phyloP scores from a whole-genome alignment of 2,797 vertebrate genomes.

The Chaetodon trifasciatus region DNA sequence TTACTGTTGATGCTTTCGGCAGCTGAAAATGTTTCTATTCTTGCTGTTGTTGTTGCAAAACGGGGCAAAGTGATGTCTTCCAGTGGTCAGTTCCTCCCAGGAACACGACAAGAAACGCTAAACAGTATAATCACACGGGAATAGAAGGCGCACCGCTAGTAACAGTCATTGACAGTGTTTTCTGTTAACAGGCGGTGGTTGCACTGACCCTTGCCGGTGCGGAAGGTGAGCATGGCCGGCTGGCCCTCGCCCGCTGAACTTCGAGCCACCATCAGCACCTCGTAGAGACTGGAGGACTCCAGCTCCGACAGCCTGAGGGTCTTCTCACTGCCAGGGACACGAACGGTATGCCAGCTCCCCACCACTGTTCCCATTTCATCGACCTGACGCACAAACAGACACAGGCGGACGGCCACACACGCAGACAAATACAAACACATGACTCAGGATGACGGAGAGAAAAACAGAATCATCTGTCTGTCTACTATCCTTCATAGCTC shows the following conservation, averaged over 20 bases:
- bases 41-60: constrained; percentile 16
- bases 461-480: constrained; percentile 49
- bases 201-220: constrained; percentile 94
- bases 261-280: constrained; percentile 97
- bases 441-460: constrained; percentile 42
- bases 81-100: constrained; percentile 16
- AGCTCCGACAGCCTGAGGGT: constrained; percentile 92
- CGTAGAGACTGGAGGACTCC: constrained; percentile 95
- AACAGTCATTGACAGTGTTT: too few species aligned
- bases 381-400: constrained; percentile 82
- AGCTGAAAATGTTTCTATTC: constrained; percentile 33
- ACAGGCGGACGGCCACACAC: constrained; percentile 42
- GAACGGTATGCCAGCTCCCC: constrained; percentile 93
- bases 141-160: too few species aligned
- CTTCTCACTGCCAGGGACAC: constrained; percentile 96
- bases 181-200: background rate
- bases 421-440: constrained; percentile 53
- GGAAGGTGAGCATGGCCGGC: constrained; percentile 97
- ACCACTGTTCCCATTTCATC: constrained; percentile 86
- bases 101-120: background rate
- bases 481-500: constrained; percentile 19
- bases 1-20: constrained; percentile 50
- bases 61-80: background rate
- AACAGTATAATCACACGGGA: too few species aligned
- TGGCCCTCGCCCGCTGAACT: constrained; percentile 93